Base-by-base conservation (phyloP, 2,888 invertebrate species). In the Cheilosia vulpina region DNA sequence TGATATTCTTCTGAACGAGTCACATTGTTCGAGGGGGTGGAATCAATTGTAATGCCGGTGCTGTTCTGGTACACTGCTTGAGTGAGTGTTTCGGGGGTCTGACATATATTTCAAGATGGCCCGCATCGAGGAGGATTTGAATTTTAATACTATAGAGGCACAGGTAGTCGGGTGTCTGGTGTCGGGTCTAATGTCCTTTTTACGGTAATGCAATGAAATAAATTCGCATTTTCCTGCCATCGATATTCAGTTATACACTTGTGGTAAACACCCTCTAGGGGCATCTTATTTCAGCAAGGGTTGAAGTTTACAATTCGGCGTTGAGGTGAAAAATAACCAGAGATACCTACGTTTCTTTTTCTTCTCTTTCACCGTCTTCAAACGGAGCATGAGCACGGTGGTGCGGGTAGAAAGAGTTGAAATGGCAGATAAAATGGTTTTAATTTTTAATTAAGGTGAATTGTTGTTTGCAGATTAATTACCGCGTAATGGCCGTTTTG, bases 1-100 rank as follows among this genome's bases (percentile, higher is more conserved):
- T 85, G 85, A 85, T 80, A 85, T 80, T 85, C 80, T 76, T 57
- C 76, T 80, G 80, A 85, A 85, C 85, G 76, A 80, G 80, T 72
- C 85, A 80, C 85, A 72, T 85, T 80, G 80, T 85, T 21, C 68
- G 72, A 6, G 9, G 9, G 31, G 31, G 9, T 0, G 71, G 68
- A 80, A 85, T 76, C 85, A 77, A 85, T 85, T 85, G 80, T 76
- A 85, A 80, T 80, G 80, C 71, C 43, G 47, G 13, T 21, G 68
- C 63, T 62, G 17, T 21, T 38, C 38, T 13, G 13, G 38, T 52
- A 13, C 15, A 24, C 65, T 41, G 60, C 71, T 68, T 71, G 45
- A 47, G 27, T 65, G 43, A 53, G n/a, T 55, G 31, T 73, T 47
- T 15, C 13, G 41, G 27, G 63, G 17, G 58, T 52, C 34, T 76